Evolutionary conservation across 2,113 vertebrate species (phyloP).

Genomic region (Mustela lutreola): DNA sequence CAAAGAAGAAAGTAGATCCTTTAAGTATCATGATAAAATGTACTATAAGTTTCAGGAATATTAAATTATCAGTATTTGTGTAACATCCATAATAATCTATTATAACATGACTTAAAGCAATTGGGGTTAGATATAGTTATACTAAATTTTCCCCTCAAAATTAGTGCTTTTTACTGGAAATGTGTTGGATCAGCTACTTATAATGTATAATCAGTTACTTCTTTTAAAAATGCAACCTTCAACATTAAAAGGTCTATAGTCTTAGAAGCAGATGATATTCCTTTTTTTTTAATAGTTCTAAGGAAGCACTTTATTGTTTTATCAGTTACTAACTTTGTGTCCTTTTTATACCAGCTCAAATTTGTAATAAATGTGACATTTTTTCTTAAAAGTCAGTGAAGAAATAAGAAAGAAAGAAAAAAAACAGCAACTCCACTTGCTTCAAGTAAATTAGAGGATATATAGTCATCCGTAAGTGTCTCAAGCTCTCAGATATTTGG

Average conservation of each 20-base stretch:
- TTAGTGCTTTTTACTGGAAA: conserved; percentile 57
- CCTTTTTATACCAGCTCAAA: conserved; percentile 51
- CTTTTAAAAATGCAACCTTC: conserved; percentile 53
- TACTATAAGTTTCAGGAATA: conserved; percentile 66
- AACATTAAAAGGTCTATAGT: conserved; percentile 51
- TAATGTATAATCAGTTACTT: conserved; percentile 16
- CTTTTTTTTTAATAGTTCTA: conserved; percentile 23
- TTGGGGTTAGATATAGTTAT: conserved; percentile 45
- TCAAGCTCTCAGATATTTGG: conserved; percentile 33
- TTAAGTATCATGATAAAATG: conserved; percentile 67
- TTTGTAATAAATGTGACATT: neutral
- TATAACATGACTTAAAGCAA: conserved; percentile 54
- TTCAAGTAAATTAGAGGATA: conserved; percentile 58
- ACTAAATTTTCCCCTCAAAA: conserved; percentile 31
- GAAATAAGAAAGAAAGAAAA: too few relatives aligned
- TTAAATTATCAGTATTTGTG: conserved; percentile 69
- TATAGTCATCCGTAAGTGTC: conserved; percentile 16
- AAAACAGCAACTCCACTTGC: neutral
- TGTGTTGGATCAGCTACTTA: conserved; percentile 58
- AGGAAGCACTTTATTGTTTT: conserved; percentile 33
- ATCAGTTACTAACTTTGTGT: conserved; percentile 55
- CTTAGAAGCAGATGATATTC: conserved; percentile 15
- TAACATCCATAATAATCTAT: conserved; percentile 48
- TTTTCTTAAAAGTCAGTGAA: neutral
- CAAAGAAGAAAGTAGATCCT: conserved; percentile 64